phyloP scores from a whole-genome alignment of 2,113 vertebrate species.

The Phoenicopterus ruber region DNA sequence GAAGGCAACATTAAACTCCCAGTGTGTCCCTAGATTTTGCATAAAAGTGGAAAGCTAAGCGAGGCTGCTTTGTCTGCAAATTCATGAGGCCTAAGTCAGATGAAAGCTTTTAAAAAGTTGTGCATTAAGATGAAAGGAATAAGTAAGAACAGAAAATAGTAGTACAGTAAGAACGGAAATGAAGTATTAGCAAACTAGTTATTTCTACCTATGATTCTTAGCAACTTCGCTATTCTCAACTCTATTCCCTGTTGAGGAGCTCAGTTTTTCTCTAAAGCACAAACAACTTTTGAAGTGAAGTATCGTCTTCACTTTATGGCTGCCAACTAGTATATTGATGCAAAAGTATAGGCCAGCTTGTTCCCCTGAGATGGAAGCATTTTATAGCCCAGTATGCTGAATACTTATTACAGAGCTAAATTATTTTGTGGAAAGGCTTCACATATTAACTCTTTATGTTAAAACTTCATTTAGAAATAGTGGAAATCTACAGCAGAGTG shows the following conservation, averaged over 20 bases:
- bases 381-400: neutral
- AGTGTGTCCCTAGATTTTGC: neutral
- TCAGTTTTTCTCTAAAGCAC: conserved; percentile 9
- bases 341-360: neutral
- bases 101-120: neutral
- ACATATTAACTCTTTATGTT: conserved; percentile 29
- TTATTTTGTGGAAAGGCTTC: neutral
- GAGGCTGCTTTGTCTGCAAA: neutral
- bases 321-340: neutral
- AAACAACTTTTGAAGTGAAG: neutral
- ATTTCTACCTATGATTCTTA: neutral
- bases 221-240: neutral
- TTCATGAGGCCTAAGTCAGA: neutral
- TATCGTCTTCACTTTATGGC: neutral
- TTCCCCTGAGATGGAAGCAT: neutral
- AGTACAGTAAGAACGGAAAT: neutral
- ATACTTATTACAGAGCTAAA: conserved; percentile 9
- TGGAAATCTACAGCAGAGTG: conserved; percentile 14
- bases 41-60: neutral
- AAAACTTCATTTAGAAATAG: conserved; percentile 22
- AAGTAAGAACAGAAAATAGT: neutral
- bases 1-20: neutral
- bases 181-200: neutral
- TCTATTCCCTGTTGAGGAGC: neutral
- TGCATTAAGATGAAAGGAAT: neutral